Conservation (phyloP, 2,797 vertebrate species). For the Acrocephalus scirpaceus region DNA sequence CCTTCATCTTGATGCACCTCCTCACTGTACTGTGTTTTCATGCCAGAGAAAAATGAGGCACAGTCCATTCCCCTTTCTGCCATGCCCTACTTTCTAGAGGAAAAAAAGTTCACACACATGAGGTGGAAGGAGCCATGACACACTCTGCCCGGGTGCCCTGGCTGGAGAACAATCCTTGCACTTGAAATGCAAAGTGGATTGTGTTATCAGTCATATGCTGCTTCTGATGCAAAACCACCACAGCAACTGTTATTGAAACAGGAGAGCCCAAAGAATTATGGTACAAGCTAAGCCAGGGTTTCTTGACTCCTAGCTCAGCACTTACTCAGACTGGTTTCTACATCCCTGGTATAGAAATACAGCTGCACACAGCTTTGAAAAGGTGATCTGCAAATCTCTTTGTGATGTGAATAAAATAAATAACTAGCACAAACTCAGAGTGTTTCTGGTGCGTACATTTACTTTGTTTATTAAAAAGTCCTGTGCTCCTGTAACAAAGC, state of each 20-base stretch:
- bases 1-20: neutral
- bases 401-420: slow-evolving; percentile 47
- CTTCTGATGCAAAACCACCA: neutral
- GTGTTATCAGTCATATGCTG: neutral
- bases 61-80: neutral
- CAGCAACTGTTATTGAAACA: neutral
- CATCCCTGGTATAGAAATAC: neutral
- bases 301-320: neutral
- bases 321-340: neutral
- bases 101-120: neutral
- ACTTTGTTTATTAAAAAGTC: slow-evolving; percentile 43
- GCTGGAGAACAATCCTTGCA: neutral
- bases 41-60: neutral
- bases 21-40: neutral
- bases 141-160: neutral
- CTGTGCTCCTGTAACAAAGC: slow-evolving; percentile 5
- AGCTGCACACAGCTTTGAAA: slow-evolving; percentile 29
- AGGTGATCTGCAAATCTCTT: slow-evolving; percentile 27
- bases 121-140: neutral
- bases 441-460: slow-evolving; percentile 9
- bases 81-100: neutral
- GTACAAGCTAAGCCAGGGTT: neutral
- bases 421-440: slow-evolving; percentile 6
- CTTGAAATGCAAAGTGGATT: neutral
- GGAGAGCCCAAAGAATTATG: neutral